Evolutionary conservation across 2,113 vertebrate genomes (phyloP).

Genomic region (Tupaia chinensis): DNA sequence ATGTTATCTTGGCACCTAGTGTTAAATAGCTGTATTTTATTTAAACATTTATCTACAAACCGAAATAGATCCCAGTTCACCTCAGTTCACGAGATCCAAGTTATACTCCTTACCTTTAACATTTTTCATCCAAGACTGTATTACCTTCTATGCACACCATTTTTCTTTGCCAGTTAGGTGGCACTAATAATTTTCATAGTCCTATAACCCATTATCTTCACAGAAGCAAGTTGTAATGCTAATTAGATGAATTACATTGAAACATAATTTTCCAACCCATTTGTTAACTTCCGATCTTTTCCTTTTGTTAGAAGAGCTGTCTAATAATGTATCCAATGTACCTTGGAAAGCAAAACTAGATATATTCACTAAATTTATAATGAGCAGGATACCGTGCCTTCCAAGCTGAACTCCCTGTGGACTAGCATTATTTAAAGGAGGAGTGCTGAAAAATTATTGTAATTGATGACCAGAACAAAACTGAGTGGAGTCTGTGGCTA

Average conservation of each 20-base stretch:
- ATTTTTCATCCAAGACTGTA: neutral
- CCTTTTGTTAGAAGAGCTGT: neutral
- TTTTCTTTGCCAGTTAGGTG: conserved; percentile 55
- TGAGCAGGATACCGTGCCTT: neutral
- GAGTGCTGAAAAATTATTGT: neutral
- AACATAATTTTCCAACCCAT: neutral
- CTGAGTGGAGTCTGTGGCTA: neutral
- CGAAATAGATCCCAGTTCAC: neutral
- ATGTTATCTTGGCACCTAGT: neutral
- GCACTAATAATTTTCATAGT: conserved; percentile 1
- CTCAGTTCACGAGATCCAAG: neutral
- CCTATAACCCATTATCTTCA: neutral
- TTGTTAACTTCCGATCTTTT: conserved; percentile 34
- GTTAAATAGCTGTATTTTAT: neutral
- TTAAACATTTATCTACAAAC: neutral
- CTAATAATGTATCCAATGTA: neutral
- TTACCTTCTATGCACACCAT: neutral
- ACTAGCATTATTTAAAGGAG: neutral
- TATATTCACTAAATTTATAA: neutral
- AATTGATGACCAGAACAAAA: neutral
- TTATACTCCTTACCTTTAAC: neutral
- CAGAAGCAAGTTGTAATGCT: neutral
- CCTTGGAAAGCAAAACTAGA: neutral
- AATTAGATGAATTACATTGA: conserved; percentile 39
- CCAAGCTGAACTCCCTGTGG: neutral